phyloP scores from a whole-genome alignment of 2,113 vertebrate genomes.

The Empidonax traillii region DNA sequence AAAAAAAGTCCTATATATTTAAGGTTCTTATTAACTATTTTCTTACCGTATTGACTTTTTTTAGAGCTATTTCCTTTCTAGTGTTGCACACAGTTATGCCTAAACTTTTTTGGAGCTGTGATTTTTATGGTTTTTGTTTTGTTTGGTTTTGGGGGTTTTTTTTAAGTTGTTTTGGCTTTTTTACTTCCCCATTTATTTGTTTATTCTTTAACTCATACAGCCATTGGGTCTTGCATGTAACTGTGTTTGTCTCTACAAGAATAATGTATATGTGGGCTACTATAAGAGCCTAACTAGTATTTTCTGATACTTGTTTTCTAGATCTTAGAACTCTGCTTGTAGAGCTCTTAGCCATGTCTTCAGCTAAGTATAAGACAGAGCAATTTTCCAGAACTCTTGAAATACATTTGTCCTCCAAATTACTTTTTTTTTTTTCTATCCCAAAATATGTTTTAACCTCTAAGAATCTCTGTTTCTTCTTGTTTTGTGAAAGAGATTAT shows the following conservation, averaged over 20 bases:
- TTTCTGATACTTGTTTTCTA: neutral
- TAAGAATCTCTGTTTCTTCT: neutral
- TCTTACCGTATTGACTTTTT: neutral
- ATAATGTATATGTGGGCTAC: neutral
- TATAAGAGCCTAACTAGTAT: neutral
- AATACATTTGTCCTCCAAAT: neutral
- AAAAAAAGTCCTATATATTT: neutral
- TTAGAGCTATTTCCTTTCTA: neutral
- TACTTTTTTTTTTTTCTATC: neutral
- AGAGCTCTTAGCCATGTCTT: neutral
- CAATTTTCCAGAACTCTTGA: neutral
- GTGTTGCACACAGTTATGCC: neutral
- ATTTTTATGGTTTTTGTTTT: too few species aligned
- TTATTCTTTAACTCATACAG: neutral
- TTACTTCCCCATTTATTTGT: neutral
- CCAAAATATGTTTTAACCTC: neutral
- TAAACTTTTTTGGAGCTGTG: neutral
- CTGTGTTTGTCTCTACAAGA: neutral
- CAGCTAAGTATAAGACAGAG: neutral
- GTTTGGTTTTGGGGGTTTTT: too few species aligned
- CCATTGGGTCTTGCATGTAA: neutral
- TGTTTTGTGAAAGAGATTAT: neutral
- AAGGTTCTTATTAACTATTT: neutral
- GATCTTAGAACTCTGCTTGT: neutral
- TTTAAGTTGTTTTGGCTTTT: neutral